Percentiles rank a stretch among this genome's conserved stretches.
Conservation (phyloP, 2,113 vertebrate species). For the Odocoileus hemionus region DNA sequence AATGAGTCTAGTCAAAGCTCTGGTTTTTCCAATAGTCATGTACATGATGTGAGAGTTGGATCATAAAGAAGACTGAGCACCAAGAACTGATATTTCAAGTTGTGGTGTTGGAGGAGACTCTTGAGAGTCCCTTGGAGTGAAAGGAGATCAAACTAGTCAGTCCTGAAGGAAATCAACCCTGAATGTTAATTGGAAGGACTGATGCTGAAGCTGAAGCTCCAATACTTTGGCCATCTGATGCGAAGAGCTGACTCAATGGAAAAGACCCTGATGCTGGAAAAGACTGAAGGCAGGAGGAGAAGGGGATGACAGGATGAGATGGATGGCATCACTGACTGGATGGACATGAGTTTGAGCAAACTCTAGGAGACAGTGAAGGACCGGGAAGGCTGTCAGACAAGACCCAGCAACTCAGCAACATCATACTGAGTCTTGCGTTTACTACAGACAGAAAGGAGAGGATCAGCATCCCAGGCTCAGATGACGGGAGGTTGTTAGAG, state of each 20-base stretch:
- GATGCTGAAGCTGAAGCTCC: not conserved
- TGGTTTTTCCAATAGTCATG: not conserved
- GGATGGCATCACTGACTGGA: not conserved
- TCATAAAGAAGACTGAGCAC: not conserved
- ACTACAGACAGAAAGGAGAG: not conserved
- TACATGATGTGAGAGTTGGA: not conserved
- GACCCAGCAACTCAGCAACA: not conserved
- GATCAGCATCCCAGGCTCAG: not conserved
- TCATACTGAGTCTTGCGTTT: not conserved
- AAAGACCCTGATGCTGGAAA: not conserved
- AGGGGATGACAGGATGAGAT: accelerated
- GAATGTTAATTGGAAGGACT: not conserved
- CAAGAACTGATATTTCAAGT: not conserved
- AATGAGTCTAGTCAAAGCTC: not conserved
- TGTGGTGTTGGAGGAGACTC: not conserved
- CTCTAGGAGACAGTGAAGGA: not conserved
- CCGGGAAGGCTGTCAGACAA: not conserved
- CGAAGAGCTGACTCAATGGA: accelerated
- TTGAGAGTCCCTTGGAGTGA: not conserved
- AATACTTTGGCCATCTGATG: not conserved
- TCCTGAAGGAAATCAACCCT: not conserved
- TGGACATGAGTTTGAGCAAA: not conserved
- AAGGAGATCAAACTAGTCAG: not conserved
- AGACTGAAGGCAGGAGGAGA: not conserved
- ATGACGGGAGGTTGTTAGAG: too few species aligned